A percentile compares a stretch with the other conserved stretches of the same genome.
phyloP scores from a whole-genome alignment of 2,797 vertebrate genomes.

The Tangara arthus region DNA sequence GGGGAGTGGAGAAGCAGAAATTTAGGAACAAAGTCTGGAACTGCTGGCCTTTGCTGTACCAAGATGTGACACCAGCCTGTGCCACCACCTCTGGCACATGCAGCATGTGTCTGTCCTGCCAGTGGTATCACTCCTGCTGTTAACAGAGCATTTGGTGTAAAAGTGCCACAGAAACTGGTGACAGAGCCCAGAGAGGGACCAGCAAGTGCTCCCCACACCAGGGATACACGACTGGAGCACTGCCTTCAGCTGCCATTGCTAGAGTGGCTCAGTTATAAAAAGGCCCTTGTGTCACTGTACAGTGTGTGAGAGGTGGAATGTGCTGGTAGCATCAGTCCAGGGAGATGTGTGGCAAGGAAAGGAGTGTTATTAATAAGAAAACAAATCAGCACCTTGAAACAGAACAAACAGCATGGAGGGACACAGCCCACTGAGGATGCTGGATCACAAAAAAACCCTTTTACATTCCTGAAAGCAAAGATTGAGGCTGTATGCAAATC shows the following conservation, averaged over 20 bases:
- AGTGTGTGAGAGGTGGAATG: neutral
- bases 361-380: neutral
- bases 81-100: fast-evolving
- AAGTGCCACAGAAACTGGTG: neutral
- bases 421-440: neutral
- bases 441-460: neutral
- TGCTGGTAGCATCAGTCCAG: neutral
- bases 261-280: neutral
- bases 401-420: neutral
- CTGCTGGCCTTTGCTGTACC: neutral
- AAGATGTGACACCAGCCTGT: neutral
- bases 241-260: neutral
- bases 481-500: neutral
- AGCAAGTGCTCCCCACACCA: neutral
- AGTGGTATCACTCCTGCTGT: neutral
- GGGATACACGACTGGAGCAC: neutral
- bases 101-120: fast-evolving
- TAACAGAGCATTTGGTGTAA: neutral
- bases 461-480: neutral
- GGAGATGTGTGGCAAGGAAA: neutral
- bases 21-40: neutral
- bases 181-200: neutral
- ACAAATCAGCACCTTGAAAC: neutral
- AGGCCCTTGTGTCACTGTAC: neutral
- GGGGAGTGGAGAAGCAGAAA: neutral